A percentile compares a stretch with the other conserved stretches of the same genome.
Conservation (phyloP, 2,113 vertebrate genomes). For the Phyllopteryx taeniolatus region DNA sequence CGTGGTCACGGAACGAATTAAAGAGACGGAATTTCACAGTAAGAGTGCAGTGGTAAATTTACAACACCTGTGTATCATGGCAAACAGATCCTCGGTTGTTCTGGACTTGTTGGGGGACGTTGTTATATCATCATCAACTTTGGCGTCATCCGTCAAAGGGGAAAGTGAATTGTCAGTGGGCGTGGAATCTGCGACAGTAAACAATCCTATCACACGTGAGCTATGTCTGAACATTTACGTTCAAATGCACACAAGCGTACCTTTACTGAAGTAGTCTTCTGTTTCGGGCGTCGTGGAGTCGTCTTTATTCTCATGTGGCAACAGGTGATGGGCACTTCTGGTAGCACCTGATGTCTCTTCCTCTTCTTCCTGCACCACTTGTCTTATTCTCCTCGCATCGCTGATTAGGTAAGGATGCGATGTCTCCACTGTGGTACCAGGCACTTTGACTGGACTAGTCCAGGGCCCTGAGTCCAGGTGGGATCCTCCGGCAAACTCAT, state of each 20-base stretch:
- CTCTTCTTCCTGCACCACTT: constrained; percentile 77
- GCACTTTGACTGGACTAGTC: constrained; percentile 86
- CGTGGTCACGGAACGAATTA: background rate
- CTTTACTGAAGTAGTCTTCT: constrained; percentile 88
- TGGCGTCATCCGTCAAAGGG: constrained; percentile 88
- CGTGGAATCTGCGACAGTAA: constrained; percentile 71
- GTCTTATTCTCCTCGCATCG: constrained; percentile 71
- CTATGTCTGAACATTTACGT: constrained; percentile 41
- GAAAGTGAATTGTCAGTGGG: constrained; percentile 90
- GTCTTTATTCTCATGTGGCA: constrained; percentile 76
- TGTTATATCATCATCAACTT: constrained; percentile 85
- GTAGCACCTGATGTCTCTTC: constrained; percentile 84
- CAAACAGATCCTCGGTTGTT: constrained; percentile 97
- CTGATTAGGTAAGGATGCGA: constrained; percentile 80
- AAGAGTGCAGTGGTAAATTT: background rate
- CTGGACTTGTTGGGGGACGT: constrained; percentile 92
- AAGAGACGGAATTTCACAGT: background rate
- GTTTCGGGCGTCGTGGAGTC: constrained; percentile 75
- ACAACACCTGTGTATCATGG: constrained; percentile 92
- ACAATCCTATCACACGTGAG: constrained; percentile 48
- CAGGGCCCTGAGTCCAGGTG: constrained; percentile 73
- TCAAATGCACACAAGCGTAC: constrained; percentile 62
- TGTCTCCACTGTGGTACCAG: constrained; percentile 79
- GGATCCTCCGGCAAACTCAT: constrained; percentile 61
- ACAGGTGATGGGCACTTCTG: constrained; percentile 88